Evolutionary conservation across 2,888 invertebrate genomes (phyloP).

Genomic region (Parochlus steinenii): DNA sequence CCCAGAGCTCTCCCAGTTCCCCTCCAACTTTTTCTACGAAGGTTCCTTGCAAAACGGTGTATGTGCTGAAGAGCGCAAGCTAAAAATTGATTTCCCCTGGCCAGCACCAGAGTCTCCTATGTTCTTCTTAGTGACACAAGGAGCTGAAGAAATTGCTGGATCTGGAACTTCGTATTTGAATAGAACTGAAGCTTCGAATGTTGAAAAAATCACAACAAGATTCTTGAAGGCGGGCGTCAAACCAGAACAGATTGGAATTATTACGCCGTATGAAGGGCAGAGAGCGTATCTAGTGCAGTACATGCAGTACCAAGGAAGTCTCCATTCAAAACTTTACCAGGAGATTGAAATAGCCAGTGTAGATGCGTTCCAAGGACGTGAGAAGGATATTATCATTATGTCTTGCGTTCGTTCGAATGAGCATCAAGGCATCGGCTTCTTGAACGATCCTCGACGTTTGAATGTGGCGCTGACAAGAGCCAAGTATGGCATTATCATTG

Average conservation of each 20-base stretch:
- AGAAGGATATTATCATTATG: conserved; percentile 98
- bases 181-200: conserved; percentile 94
- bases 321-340: conserved; percentile 92
- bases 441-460: conserved; percentile 91
- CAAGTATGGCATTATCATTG: conserved; percentile 93
- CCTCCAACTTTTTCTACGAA: conserved; percentile 98
- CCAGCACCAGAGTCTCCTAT: conserved; percentile 91
- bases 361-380: conserved; percentile 97
- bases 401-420: conserved; percentile 98
- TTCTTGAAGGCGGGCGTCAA: conserved; percentile 89
- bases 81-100: conserved; percentile 96
- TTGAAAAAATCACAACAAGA: conserved; percentile 92
- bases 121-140: conserved; percentile 97
- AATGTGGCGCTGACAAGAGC: conserved; percentile 97
- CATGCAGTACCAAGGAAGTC: conserved; percentile 96
- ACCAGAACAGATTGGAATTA: conserved; percentile 96
- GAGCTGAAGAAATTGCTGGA: conserved; percentile 97
- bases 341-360: conserved; percentile 99
- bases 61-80: conserved; percentile 83
- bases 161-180: conserved; percentile 98
- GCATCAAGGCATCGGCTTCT: conserved; percentile 95
- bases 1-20: conserved; percentile 91
- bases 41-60: conserved; percentile 98
- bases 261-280: conserved; percentile 98
- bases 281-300: conserved; percentile 93